phyloP scores from a whole-genome alignment of 2,113 vertebrate genomes.

The Melanotaenia duboulayi region DNA sequence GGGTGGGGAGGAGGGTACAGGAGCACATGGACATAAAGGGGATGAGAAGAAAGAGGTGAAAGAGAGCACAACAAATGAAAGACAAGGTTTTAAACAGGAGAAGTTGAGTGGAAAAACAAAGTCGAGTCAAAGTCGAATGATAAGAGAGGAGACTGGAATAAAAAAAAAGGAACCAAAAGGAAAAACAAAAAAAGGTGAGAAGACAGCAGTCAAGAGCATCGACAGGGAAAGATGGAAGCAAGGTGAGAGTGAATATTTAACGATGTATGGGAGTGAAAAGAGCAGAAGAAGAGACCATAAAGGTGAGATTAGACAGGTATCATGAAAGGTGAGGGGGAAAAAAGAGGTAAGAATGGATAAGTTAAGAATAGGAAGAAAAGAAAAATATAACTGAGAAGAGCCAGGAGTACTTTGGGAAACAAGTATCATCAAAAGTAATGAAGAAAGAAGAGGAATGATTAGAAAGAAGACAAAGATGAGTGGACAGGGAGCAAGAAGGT shows the following conservation, averaged over 20 bases:
- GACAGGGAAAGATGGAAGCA: slow-evolving; percentile 18
- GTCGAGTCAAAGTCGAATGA: slow-evolving; percentile 28
- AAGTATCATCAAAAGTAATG: slow-evolving; percentile 52
- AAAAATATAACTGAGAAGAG: slow-evolving; percentile 18
- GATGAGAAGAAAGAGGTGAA: not conserved
- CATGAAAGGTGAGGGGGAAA: slow-evolving; percentile 48
- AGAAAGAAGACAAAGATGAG: slow-evolving; percentile 29
- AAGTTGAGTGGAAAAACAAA: not conserved
- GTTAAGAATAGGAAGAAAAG: slow-evolving; percentile 18
- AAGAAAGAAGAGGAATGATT: slow-evolving; percentile 42
- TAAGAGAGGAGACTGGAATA: slow-evolving; percentile 12
- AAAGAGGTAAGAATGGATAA: slow-evolving; percentile 20
- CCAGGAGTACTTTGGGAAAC: slow-evolving; percentile 5
- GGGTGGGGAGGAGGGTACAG: not conserved
- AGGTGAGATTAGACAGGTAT: slow-evolving; percentile 37
- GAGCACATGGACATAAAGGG: not conserved
- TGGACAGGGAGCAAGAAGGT: slow-evolving; percentile 29
- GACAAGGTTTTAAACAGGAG: not conserved
- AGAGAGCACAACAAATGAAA: slow-evolving; percentile 3
- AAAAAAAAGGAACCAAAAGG: slow-evolving; percentile 15
- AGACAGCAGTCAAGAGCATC: slow-evolving; percentile 11
- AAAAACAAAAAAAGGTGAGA: slow-evolving; percentile 34
- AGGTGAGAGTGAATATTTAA: slow-evolving; percentile 4
- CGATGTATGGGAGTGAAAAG: not conserved
- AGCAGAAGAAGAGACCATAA: slow-evolving; percentile 21